A percentile compares a stretch with the other conserved stretches of the same genome.
Conservation (phyloP, 2,888 invertebrate species). For the Cephus sareptanus region DNA sequence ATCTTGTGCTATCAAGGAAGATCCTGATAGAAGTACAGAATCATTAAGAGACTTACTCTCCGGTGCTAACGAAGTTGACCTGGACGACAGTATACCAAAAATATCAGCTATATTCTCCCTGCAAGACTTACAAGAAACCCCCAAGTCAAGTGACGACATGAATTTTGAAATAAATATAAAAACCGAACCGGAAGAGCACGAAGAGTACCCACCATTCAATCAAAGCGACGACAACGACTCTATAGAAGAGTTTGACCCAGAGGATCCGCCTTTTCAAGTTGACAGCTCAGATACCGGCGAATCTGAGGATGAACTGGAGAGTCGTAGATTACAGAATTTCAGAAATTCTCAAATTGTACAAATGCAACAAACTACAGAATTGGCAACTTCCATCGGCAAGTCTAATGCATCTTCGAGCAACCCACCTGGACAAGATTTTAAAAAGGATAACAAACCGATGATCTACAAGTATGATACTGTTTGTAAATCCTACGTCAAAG, state of each 20-base stretch:
- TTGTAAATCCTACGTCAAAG: constrained; percentile 40
- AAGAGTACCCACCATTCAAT: constrained; percentile 16
- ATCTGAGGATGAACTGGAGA: constrained; percentile 34
- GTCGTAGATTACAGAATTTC: neutral
- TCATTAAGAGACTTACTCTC: neutral
- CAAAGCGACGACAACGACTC: constrained; percentile 51
- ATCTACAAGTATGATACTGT: constrained; percentile 39
- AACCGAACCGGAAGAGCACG: constrained; percentile 9
- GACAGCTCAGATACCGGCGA: constrained; percentile 37
- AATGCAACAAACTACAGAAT: neutral
- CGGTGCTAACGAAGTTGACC: neutral
- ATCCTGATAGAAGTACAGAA: neutral
- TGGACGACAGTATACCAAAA: neutral
- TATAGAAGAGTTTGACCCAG: constrained; percentile 62
- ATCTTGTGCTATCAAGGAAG: neutral
- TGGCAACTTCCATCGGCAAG: neutral
- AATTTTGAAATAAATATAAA: neutral
- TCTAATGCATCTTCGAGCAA: neutral
- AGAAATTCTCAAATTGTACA: neutral
- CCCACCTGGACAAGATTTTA: neutral
- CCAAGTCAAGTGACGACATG: neutral
- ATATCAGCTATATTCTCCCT: neutral
- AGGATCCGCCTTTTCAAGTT: constrained; percentile 48
- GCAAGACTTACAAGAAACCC: neutral
- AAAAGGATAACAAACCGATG: neutral